Base-by-base conservation (phyloP, 2,113 vertebrate genomes). In the Podocnemis expansa region DNA sequence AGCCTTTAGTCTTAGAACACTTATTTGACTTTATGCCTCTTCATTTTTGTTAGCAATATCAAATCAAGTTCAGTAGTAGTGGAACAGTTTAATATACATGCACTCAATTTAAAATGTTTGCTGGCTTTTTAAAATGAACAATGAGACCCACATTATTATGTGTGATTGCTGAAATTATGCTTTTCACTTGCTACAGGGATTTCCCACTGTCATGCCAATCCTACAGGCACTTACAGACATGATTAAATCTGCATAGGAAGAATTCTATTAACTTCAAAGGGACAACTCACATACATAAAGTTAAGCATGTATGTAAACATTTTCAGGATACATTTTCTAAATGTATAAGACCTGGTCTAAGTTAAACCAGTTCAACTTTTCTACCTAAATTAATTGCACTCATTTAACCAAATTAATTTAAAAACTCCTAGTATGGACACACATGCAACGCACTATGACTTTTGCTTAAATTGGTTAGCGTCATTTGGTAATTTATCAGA, bases 11-110 rank as follows among this genome's bases (percentile, higher is more conserved):
- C 81, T 82, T 93, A 70, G 81, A 92, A 87, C 56, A 56, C 73
- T 38, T 70, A 70, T 70, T 85, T 84, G 88, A 79, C 34, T 96
- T 95, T 41, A 87, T 82, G 70, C 25, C 34, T 96, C 94, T 87
- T 24, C 70, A 85, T 93, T 92, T 96, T 43, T 87, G 12, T 52
- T 93, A 82, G 84, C 93, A 93, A 87, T 90, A 43, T 63, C 49
- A 91, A 54, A 89, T 97, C 91, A 63, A 17, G 14, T 34, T 29
- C 56, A 58, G 11, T 63, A 34, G 6, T 63, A 63, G 60, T 63
- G 14, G 60, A 13, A 63, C 60, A 63, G 31, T 63, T 34, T 63
- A 91, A 96, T 95, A 96, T 96, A 92, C 94, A 96, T 95, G 70
- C 91, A 10, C 27, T 80, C 22, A 70, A 34, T 87, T 96, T 78